Evolutionary conservation across 2,797 vertebrate genomes (phyloP), one percentile per base, ranked within the genome.

Genomic region (Mus caroli): DNA sequence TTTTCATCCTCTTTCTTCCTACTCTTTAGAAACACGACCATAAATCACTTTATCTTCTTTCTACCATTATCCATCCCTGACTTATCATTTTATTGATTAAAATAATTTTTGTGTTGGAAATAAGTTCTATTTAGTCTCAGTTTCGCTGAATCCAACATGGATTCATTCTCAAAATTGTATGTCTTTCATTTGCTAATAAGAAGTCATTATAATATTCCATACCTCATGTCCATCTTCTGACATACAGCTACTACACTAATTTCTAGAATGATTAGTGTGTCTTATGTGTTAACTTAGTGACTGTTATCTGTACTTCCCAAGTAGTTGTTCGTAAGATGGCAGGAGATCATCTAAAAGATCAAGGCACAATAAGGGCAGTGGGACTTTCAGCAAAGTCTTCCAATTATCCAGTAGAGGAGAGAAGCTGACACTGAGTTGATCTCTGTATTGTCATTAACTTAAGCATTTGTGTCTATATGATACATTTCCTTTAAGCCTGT

Each of bases 151-250:
- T 82, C 34, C 78, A 71, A 13, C 31, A 87, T 84, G 12, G 8
- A 86, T 91, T 86, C n/a, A 88, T 37, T 88, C 75, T 82, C 54
- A 93, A 92, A 97, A 62, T 2, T 79, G 58, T 60, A 64, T 73
- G 12, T 5, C 69, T 76, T 80, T 24, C 83, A 87, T 86, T 89
- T 83, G 50, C 62, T 94, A 87, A 46, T 64, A 80, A 62, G 58
- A 52, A 43, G 14, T 60, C 46, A 69, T 31, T 54, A 7, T 56
- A 13, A 19, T 54, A 77, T 15, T 87, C 26, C 86, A 28, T 24
- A n/a, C 34, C 60, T 83, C 7, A 6, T 46, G 3, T 2, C 14
- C 17, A 43, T 78, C 52, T 88, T 88, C n/a, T 88, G 12, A 43
- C 13, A 86, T 64, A 34, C 0, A 34, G 31, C 1, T 75, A 64